A percentile compares a stretch with the other conserved stretches of the same genome.
Evolutionary conservation across 2,113 vertebrate species (phyloP).

Genomic region (Zapornia atra): DNA sequence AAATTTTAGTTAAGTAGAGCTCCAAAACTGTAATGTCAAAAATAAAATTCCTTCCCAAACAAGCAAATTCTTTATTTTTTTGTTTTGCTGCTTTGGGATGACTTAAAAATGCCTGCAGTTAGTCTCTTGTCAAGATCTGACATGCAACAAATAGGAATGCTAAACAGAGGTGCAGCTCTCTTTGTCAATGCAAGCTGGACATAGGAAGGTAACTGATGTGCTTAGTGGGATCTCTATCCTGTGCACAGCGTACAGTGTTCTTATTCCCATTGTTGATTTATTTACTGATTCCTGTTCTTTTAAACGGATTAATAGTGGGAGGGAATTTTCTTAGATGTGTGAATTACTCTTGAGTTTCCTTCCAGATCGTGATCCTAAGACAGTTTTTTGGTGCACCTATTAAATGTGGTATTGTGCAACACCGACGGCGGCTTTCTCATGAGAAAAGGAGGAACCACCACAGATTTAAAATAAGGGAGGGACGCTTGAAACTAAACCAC

Average conservation of each 20-base stretch:
- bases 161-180: background rate
- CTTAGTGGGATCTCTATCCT: background rate
- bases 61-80: background rate
- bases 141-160: background rate
- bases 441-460: background rate
- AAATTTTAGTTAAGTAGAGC: background rate
- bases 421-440: background rate
- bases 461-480: background rate
- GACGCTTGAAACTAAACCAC: background rate
- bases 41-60: background rate
- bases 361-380: background rate
- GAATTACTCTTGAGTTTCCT: background rate
- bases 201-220: background rate
- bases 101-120: background rate
- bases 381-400: background rate
- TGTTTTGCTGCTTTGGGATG: background rate
- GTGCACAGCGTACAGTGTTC: background rate
- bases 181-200: background rate
- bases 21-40: background rate
- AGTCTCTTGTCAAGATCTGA: background rate
- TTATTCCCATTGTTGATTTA: background rate
- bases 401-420: background rate
- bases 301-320: background rate
- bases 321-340: background rate
- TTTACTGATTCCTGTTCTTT: background rate